Conservation (phyloP, 1,140 invertebrate species). For the Achroia grisella region DNA sequence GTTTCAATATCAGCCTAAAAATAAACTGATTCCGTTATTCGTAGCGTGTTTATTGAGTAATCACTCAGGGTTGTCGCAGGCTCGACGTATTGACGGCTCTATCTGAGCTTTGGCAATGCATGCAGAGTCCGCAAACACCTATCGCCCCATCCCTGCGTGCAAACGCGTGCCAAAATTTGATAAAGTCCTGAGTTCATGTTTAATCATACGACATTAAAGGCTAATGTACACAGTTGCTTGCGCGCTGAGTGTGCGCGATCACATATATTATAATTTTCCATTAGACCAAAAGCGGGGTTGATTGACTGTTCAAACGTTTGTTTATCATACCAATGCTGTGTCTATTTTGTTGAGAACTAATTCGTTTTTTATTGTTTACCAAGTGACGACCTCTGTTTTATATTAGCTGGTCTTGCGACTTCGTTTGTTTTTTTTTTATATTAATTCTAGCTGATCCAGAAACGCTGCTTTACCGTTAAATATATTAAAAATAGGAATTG, state of each 20-base stretch:
- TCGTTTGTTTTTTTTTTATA: too few species aligned
- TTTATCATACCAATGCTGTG: slow-evolving; percentile 24
- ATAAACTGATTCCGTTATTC: background rate
- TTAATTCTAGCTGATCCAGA: too few species aligned
- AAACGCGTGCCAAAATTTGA: slow-evolving; percentile 64
- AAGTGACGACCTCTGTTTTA: too few species aligned
- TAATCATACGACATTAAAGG: slow-evolving; percentile 63
- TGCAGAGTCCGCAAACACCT: slow-evolving; percentile 46
- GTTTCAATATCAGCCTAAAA: slow-evolving; percentile 4
- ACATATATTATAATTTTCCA: slow-evolving; percentile 53
- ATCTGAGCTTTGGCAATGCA: slow-evolving; percentile 33
- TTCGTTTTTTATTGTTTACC: slow-evolving; percentile 1
- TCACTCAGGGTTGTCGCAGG: slow-evolving; percentile 45
- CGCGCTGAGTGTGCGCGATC: slow-evolving; percentile 27
- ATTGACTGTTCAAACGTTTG: slow-evolving; percentile 37
- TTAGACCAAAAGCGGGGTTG: slow-evolving; percentile 26
- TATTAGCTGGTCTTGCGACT: too few species aligned
- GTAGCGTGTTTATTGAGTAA: slow-evolving; percentile 36
- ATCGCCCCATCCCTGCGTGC: slow-evolving; percentile 28
- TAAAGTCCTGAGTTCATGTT: slow-evolving; percentile 57
- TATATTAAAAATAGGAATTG: too few species aligned
- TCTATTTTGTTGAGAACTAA: slow-evolving; percentile 18
- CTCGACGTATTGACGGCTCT: slow-evolving; percentile 47
- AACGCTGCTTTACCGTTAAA: too few species aligned
- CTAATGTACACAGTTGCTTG: slow-evolving; percentile 40